Evolutionary conservation across 2,113 vertebrate genomes (phyloP).

Genomic region (Oophaga pumilio): DNA sequence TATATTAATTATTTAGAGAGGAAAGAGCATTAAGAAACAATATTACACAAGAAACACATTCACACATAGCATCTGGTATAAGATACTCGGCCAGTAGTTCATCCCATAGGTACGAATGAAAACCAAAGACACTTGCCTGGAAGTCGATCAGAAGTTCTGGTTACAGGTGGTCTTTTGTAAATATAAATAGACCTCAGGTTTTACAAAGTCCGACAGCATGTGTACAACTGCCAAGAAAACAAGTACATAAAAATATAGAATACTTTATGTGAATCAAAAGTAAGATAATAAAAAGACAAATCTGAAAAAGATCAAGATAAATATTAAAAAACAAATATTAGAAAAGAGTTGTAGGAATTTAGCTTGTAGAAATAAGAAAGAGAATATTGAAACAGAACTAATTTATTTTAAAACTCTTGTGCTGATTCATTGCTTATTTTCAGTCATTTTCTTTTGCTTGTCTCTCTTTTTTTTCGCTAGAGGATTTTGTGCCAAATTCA

Average conservation of each 20-base stretch:
- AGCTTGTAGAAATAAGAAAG: neutral
- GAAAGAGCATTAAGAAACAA: neutral
- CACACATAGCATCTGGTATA: neutral
- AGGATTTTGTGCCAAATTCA: too few species aligned
- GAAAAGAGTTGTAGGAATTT: neutral
- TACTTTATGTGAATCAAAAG: neutral
- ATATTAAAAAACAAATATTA: neutral
- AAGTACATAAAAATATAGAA: neutral
- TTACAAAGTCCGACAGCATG: neutral
- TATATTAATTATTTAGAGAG: neutral
- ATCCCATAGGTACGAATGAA: neutral
- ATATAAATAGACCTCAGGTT: neutral
- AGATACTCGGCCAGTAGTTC: neutral
- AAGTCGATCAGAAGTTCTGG: neutral
- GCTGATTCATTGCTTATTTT: too few species aligned
- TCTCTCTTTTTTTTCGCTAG: too few species aligned
- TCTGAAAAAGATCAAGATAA: neutral
- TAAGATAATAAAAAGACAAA: neutral
- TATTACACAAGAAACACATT: neutral
- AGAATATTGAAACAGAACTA: too few species aligned
- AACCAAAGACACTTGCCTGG: neutral
- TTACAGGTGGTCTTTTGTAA: constrained; percentile 5
- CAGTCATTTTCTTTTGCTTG: too few species aligned
- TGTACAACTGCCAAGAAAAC: neutral
- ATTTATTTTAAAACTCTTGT: too few species aligned